Conservation (phyloP, 2,888 invertebrate genomes). For the Neria commutata region DNA sequence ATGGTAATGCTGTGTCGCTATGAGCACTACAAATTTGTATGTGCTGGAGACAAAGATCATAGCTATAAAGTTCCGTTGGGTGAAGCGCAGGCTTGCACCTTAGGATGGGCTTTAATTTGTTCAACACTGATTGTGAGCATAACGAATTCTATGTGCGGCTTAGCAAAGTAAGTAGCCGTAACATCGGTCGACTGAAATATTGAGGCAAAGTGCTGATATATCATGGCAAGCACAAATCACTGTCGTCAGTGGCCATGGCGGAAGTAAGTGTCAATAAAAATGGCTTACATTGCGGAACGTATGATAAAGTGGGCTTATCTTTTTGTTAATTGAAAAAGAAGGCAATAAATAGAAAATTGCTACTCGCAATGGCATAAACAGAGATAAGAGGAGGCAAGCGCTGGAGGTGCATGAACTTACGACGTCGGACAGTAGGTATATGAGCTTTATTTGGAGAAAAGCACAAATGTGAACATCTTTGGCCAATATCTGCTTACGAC, state of each 20-base stretch:
- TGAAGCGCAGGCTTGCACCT: neutral
- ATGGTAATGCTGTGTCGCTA: conserved; percentile 49
- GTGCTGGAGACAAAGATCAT: neutral
- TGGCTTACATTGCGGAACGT: neutral
- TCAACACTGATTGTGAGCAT: neutral
- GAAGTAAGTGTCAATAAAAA: neutral
- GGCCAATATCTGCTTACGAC: too few species aligned
- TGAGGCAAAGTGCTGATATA: neutral
- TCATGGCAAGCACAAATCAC: neutral
- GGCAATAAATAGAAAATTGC: too few species aligned
- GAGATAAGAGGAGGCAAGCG: neutral
- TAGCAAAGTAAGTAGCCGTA: conserved; percentile 16
- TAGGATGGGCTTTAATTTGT: neutral
- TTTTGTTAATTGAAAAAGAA: neutral
- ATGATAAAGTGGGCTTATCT: conserved; percentile 5
- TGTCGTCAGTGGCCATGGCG: too few species aligned
- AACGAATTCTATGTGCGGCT: neutral
- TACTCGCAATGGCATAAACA: neutral
- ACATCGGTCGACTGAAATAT: conserved; percentile 5
- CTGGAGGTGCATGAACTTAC: conserved; percentile 16
- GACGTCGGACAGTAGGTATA: too few species aligned
- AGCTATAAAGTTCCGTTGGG: neutral
- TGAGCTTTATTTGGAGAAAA: too few species aligned
- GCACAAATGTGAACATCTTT: too few species aligned
- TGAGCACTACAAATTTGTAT: neutral